A percentile compares a stretch with the other conserved stretches of the same genome.
Evolutionary conservation across 2,797 vertebrate genomes (phyloP).

Genomic region (Buceros bicornis): DNA sequence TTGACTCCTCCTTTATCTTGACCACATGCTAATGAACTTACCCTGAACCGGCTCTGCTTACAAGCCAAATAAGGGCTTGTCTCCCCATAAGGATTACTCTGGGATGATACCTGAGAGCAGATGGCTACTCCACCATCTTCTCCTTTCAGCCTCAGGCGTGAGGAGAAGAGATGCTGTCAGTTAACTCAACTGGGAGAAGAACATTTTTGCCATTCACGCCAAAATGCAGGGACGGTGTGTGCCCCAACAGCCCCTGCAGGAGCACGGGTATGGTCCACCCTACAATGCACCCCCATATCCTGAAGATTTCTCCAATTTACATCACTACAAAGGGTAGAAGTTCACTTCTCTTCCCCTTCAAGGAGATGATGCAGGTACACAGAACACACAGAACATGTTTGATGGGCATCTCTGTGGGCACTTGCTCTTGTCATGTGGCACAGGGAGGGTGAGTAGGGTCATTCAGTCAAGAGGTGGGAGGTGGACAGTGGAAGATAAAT

Average conservation of each 20-base stretch:
- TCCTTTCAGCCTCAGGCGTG: neutral
- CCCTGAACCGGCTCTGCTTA: neutral
- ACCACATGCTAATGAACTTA: neutral
- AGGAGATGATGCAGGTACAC: neutral
- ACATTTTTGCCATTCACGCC: neutral
- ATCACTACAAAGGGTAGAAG: neutral
- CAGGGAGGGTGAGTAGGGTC: neutral
- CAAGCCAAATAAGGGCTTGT: neutral
- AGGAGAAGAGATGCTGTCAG: neutral
- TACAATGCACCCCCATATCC: rapidly evolving
- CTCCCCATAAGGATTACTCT: neutral
- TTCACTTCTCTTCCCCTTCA: neutral
- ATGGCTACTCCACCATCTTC: neutral
- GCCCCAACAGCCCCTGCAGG: neutral
- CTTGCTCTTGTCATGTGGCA: neutral
- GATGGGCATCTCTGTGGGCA: neutral
- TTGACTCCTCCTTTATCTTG: neutral
- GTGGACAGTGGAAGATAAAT: neutral
- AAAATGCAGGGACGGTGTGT: neutral
- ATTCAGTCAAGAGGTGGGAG: neutral
- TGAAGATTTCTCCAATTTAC: neutral
- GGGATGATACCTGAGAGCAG: neutral
- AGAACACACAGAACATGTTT: neutral
- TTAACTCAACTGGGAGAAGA: neutral
- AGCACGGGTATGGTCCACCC: neutral